Evolutionary conservation across 1,140 invertebrate genomes (phyloP).

Genomic region (Scaptomyza pallida): DNA sequence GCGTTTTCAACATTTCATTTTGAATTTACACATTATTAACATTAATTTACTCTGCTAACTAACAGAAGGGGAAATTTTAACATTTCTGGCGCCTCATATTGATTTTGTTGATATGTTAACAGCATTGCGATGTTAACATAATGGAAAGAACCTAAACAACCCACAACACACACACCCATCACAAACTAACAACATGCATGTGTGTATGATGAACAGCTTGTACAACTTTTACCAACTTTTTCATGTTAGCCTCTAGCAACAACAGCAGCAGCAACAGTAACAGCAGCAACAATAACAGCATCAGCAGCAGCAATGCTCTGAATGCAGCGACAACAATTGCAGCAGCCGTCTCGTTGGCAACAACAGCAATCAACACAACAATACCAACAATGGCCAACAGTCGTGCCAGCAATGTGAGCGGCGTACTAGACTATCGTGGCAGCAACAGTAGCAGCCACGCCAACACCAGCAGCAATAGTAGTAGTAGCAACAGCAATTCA

Average conservation of each 20-base stretch:
- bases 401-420: conserved; percentile 55
- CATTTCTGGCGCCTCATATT: too few species aligned
- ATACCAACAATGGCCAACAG: conserved; percentile 67
- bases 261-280: conserved; percentile 49
- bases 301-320: conserved; percentile 45
- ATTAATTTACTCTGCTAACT: background rate
- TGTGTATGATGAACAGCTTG: conserved; percentile 43
- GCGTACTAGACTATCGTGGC: conserved; percentile 61
- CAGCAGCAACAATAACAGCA: background rate
- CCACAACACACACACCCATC: conserved; percentile 29
- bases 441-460: conserved; percentile 20
- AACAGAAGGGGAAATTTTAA: background rate
- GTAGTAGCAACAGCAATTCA: conserved; percentile 21
- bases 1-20: conserved; percentile 19
- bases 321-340: conserved; percentile 68
- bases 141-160: conserved; percentile 5
- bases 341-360: conserved; percentile 67
- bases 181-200: conserved; percentile 38
- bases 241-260: conserved; percentile 60
- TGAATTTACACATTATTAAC: conserved; percentile 1
- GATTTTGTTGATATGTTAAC: conserved; percentile 3
- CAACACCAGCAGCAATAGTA: conserved; percentile 19
- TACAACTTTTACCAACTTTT: conserved; percentile 60
- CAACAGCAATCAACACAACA: conserved; percentile 74
- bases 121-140: conserved; percentile 7